Evolutionary conservation across 2,797 vertebrate species (phyloP).

Genomic region (Periparus ater): DNA sequence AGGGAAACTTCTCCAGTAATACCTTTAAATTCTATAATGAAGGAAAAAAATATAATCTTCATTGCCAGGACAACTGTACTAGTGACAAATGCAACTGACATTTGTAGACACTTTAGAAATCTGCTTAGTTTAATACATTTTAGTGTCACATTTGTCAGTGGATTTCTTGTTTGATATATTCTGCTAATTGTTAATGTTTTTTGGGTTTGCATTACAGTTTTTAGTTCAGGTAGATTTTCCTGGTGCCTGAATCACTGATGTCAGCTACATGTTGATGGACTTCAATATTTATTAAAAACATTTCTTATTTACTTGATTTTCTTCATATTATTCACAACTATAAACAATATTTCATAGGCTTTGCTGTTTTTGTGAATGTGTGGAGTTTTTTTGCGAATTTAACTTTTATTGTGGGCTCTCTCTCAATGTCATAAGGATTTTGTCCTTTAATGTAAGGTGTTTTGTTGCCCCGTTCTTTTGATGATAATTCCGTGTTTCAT

Average conservation of each 20-base stretch:
- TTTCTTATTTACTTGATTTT: neutral
- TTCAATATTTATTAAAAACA: conserved; percentile 1
- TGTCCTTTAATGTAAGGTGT: conserved; percentile 34
- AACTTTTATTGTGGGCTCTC: conserved; percentile 21
- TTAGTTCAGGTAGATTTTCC: conserved; percentile 12
- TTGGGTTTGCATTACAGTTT: neutral
- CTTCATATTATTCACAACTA: neutral
- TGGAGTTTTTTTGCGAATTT: neutral
- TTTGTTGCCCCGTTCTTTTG: conserved; percentile 49
- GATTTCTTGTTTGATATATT: conserved; percentile 19
- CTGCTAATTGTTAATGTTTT: conserved; percentile 26
- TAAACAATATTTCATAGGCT: conserved; percentile 51
- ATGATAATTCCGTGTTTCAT: conserved; percentile 64
- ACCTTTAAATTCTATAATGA: conserved; percentile 46
- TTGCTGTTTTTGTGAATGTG: neutral
- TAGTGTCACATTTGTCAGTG: neutral
- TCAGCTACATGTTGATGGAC: neutral
- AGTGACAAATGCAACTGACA: conserved; percentile 32
- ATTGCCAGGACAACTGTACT: conserved; percentile 14
- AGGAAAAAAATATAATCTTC: conserved; percentile 42
- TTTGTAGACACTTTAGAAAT: conserved; percentile 14
- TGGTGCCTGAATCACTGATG: conserved; percentile 8
- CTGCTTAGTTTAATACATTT: conserved; percentile 8
- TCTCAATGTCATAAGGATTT: conserved; percentile 30
- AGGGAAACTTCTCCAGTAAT: conserved; percentile 14